A percentile compares a stretch with the other conserved stretches of the same genome.
phyloP scores from a whole-genome alignment of 1,140 invertebrate species.

The Magallana ariakensis region DNA sequence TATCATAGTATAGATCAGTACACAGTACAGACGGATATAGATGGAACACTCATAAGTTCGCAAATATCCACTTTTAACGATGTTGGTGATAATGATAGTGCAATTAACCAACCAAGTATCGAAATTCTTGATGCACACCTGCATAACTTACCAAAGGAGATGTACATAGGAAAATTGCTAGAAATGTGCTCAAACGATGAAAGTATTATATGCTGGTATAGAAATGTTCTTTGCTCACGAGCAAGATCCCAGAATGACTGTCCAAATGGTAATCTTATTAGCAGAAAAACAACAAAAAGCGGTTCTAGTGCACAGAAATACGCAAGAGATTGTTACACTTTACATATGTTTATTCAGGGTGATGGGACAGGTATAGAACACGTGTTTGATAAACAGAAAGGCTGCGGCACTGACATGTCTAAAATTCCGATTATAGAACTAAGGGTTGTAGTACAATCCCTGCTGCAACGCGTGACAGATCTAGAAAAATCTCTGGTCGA shows the following conservation, averaged over 20 bases:
- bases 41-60: not conserved
- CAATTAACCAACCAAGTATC: slow-evolving; percentile 21
- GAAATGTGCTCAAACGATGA: not conserved
- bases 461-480: not conserved
- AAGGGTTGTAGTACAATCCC: not conserved
- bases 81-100: no score
- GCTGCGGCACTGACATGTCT: not conserved
- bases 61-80: not conserved
- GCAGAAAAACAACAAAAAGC: slow-evolving; percentile 22
- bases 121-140: slow-evolving; percentile 15
- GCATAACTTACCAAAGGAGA: not conserved
- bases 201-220: slow-evolving; percentile 40
- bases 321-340: slow-evolving; percentile 19
- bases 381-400: slow-evolving; percentile 33
- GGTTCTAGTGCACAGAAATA: slow-evolving; percentile 21
- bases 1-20: not conserved
- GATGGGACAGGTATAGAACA: slow-evolving; percentile 18
- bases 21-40: not conserved
- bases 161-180: not conserved
- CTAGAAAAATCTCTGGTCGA: not conserved
- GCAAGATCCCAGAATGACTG: slow-evolving; percentile 1
- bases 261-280: slow-evolving; percentile 41
- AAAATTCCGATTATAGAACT: not conserved
- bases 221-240: not conserved
- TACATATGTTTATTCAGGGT: slow-evolving; percentile 33